Percentiles rank a stretch among this genome's conserved stretches.
phyloP scores from a whole-genome alignment of 2,888 invertebrate species.

The Caenorhabditis doughertyi region DNA sequence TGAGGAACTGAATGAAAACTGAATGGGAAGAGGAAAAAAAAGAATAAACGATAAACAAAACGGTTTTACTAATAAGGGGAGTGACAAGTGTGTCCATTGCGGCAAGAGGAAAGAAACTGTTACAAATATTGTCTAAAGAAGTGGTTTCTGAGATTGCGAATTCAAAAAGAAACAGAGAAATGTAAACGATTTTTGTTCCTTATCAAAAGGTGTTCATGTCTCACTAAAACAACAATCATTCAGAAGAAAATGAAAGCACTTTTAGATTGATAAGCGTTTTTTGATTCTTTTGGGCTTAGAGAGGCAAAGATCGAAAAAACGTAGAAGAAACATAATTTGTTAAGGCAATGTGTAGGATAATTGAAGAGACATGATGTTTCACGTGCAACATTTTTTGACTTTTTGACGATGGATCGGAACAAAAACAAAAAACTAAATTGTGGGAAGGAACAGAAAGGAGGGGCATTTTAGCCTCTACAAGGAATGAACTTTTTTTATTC shows the following conservation, averaged over 20 bases:
- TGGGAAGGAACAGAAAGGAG: neutral
- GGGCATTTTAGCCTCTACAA: constrained; percentile 19
- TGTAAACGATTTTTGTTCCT: constrained; percentile 19
- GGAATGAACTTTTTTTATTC: constrained; percentile 22
- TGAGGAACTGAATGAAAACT: neutral
- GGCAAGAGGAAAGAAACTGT: constrained; percentile 22
- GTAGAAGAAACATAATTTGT: constrained; percentile 6
- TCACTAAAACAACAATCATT: constrained; percentile 41
- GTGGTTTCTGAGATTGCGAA: constrained; percentile 7
- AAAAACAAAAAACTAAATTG: constrained; percentile 40
- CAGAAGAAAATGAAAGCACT: constrained; percentile 16
- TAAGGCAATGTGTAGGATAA: constrained; percentile 4
- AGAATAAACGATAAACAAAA: constrained; percentile 28
- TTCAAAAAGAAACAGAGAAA: constrained; percentile 8
- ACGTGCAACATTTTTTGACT: constrained; percentile 38
- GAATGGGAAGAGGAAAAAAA: neutral
- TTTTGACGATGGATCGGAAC: neutral
- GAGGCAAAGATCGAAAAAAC: constrained; percentile 21
- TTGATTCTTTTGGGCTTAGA: neutral
- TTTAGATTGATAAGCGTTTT: constrained; percentile 32
- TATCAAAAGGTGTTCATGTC: constrained; percentile 14
- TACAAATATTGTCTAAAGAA: constrained; percentile 30
- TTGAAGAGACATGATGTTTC: constrained; percentile 34
- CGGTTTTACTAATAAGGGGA: constrained; percentile 40
- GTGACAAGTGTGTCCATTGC: constrained; percentile 53